These are phyloP conservation scores for Trochalopteron elliotii DNA, from an alignment of 2,113 vertebrate genomes.

Conservation along the genomic window DNA sequence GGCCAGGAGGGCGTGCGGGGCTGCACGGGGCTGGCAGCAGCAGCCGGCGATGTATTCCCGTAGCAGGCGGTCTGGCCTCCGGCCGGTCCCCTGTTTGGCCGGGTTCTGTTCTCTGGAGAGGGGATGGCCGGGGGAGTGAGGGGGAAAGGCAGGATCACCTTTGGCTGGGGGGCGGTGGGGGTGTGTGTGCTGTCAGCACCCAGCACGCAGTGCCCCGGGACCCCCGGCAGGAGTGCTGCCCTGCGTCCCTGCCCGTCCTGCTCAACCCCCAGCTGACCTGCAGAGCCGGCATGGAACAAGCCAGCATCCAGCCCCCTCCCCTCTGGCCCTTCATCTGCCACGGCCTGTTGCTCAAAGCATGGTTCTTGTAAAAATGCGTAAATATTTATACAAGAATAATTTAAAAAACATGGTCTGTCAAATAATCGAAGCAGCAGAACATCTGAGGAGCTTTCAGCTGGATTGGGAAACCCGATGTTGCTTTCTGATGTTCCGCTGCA, in stretches of 20 bases:
- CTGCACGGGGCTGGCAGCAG: neutral
- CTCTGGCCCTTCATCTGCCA: slow-evolving; percentile 25
- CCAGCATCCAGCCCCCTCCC: neutral
- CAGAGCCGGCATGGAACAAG: neutral
- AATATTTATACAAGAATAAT: slow-evolving; percentile 72
- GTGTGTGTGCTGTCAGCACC: neutral
- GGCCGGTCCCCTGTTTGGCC: accelerated
- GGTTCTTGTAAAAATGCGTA: slow-evolving; percentile 66
- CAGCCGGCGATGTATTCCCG: accelerated
- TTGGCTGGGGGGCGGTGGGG: accelerated
- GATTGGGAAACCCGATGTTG: slow-evolving; percentile 5
- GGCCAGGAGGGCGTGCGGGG: accelerated
- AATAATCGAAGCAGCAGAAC: slow-evolving; percentile 59
- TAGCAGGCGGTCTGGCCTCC: neutral
- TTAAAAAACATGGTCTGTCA: slow-evolving; percentile 66
- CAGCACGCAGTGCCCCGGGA: accelerated
- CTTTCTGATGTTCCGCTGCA: neutral
- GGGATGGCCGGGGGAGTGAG: accelerated
- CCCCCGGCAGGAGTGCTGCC: neutral
- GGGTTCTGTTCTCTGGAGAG: neutral
- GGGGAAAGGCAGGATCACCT: neutral
- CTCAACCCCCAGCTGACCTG: slow-evolving; percentile 14
- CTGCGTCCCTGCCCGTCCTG: accelerated
- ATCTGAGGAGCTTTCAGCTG: slow-evolving; percentile 34
- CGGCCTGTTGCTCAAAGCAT: slow-evolving; percentile 48